Evolutionary conservation across 1,140 invertebrate species (phyloP), one percentile per base, ranked within the genome.

Genomic region (Drepana arcuata): DNA sequence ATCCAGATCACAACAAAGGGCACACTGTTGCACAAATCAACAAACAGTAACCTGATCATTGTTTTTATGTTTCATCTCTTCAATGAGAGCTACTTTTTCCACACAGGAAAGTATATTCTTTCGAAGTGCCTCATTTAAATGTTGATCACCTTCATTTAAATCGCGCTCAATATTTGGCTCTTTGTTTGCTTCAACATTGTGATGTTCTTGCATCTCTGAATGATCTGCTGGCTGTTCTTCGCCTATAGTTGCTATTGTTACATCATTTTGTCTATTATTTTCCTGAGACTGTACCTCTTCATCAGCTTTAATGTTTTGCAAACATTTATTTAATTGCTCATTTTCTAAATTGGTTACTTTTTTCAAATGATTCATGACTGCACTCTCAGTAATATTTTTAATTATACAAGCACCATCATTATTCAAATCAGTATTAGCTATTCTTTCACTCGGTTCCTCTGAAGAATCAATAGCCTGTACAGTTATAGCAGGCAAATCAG

Each of bases 271-370:
- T 46, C 47, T 62, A 18, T 31, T 48, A 13, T 16, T 24, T 34
- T 63, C 57, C 33, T 50, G 35, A 21, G 31, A 13, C 31, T 46
- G 49, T 16, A 35, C 31, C 16, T 68, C 66, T 30, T 66, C 63
- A 32, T 41, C 49, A 35, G 41, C 41, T 52, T 55, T 64, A 16
- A 52, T 33, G 40, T 47, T 67, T 15, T 57, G 58, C 31, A 68
- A 56, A 14, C 50, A 67, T 63, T 64, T 82, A 38, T 82, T 82
- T n/a, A 82, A 29, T 29, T 80, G 75, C 50, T 82, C 75, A 52
- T 82, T 82, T 48, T 82, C 78, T 39, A 77, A 59, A 31, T 82
- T 82, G 7, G 62, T 71, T 11, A 82, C 78, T 59, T 82, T 82
- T 35, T 75, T 80, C 3, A 79, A 60, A 34, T 57, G 63, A 14